Evolutionary conservation across 2,888 invertebrate species (phyloP).

Genomic region (Dichetophora obliterata): DNA sequence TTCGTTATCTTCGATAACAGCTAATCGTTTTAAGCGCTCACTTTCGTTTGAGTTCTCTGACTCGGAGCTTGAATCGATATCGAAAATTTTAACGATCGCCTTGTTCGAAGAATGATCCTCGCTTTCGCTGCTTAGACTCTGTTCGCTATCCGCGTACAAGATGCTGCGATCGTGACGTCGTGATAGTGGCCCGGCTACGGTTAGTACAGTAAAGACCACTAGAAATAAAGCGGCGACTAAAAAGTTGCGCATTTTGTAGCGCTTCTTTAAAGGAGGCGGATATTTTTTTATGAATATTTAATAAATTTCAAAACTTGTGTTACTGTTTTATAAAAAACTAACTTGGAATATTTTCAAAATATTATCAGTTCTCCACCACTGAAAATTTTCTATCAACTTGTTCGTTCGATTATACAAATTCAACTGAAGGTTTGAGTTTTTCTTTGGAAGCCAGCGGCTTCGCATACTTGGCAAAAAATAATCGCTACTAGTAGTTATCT

Average conservation of each 20-base stretch:
- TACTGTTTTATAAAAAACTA: background rate
- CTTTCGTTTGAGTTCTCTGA: background rate
- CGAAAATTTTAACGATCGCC: background rate
- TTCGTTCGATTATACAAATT: conserved; percentile 18
- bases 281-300: too few relatives aligned
- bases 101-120: background rate
- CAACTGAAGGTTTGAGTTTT: conserved; percentile 20
- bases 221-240: conserved; percentile 9
- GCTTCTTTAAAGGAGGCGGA: background rate
- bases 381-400: background rate
- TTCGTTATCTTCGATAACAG: background rate
- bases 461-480: background rate
- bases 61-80: conserved; percentile 5
- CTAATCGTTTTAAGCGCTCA: background rate
- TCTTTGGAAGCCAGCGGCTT: background rate
- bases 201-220: background rate
- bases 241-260: conserved; percentile 18
- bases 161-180: background rate
- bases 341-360: background rate
- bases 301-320: background rate
- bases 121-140: conserved; percentile 22
- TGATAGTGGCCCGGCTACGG: background rate
- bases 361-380: background rate
- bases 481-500: conserved; percentile 25
- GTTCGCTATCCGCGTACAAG: background rate